phyloP scores from a whole-genome alignment of 1,140 invertebrate species.

The Vanessa tameamea region DNA sequence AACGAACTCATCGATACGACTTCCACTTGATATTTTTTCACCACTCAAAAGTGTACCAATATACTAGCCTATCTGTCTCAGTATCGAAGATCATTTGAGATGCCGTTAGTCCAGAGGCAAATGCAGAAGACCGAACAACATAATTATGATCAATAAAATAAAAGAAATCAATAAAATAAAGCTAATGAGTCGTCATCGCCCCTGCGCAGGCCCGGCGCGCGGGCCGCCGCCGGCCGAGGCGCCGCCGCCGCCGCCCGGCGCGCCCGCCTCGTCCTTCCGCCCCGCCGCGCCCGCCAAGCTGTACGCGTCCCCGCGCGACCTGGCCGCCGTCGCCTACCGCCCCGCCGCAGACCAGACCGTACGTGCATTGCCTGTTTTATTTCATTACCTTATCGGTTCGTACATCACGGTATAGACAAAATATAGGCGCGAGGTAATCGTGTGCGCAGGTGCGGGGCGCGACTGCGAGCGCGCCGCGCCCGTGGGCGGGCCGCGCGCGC shows the following conservation, averaged over 20 bases:
- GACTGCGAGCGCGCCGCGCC: conserved; percentile 68
- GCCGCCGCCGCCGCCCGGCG: conserved; percentile 82
- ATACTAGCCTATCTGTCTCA: no score
- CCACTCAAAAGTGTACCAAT: no score
- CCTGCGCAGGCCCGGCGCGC: conserved; percentile 79
- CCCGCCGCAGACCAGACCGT: conserved; percentile 32
- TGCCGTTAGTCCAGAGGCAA: no score
- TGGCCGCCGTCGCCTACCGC: conserved; percentile 90
- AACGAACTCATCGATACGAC: no score
- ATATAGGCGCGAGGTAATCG: no score
- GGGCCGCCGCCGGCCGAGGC: conserved; percentile 82
- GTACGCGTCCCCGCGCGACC: conserved; percentile 92
- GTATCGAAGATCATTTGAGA: no score
- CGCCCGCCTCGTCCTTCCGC: conserved; percentile 90
- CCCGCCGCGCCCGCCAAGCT: conserved; percentile 91
- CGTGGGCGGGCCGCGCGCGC: conserved; percentile 62
- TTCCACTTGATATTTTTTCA: no score
- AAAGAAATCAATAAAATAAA: no score
- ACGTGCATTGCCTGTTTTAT: neutral
- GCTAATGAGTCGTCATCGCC: neutral
- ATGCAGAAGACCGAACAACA: no score
- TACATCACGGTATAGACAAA: no score
- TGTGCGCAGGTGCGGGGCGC: conserved; percentile 6
- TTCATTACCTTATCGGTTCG: neutral
- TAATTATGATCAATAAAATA: no score